Evolutionary conservation across 2,113 vertebrate species (phyloP), one percentile per base, ranked within the genome.

Genomic region (Sitta europaea): DNA sequence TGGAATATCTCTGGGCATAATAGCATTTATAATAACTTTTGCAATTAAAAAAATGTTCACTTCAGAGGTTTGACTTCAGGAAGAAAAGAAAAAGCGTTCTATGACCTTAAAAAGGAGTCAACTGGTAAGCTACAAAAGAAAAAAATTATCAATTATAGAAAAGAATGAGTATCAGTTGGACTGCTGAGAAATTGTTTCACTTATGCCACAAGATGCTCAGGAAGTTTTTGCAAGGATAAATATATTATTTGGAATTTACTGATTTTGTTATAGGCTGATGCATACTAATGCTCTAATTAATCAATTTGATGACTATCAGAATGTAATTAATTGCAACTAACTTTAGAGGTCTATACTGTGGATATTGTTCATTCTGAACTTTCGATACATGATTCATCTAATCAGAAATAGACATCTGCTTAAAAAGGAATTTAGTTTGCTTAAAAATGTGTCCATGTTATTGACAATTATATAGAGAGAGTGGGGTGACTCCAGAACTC

Each of bases 361-460:
- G 23, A 57, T 24, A 40, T n/a, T 38, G 14, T 47, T 92, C 36
- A 73, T 53, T 81, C 28, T 77, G 42, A 92, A 74, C 5, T 84
- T 88, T 43, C 0, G 0, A 47, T 48, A 61, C 4, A 19, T 61
- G 50, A 48, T 65, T 81, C 36, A 57, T 73, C 2, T 6, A 42
- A 61, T 10, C 15, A 81, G 54, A 84, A 92, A 77, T 5, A 90
- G 22, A n/a, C 2, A 61, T 35, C 13, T 33, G 31, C 15, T 73
- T 55, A 40, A 40, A 27, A 31, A 85, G 24, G 14, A 55, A 71
- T 33, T 21, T 7, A 2, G 3, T 51, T 71, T 75, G 25, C 33
- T 50, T 43, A 31, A 75, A 92, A 75, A 67, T 31, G 5, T 67
- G 19, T 22, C 8, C 22, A 36, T 47, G 20, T 55, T 21, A 47